Conservation (phyloP, 1,140 invertebrate species). For the Drosophila mauritiana region DNA sequence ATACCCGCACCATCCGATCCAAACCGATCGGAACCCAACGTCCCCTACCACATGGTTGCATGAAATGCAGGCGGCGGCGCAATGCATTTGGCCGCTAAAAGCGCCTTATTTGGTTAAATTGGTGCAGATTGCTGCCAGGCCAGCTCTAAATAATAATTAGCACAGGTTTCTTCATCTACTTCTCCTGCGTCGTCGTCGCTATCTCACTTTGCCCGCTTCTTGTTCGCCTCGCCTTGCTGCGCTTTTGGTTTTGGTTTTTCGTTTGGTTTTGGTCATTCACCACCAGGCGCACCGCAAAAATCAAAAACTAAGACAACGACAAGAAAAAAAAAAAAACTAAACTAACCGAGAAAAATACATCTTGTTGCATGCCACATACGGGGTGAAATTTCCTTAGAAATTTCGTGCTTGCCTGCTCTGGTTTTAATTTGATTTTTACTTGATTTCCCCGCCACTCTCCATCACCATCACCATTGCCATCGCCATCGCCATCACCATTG, state of each 20-base stretch:
- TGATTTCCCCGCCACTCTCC: conserved; percentile 41
- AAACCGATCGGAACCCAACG: conserved; percentile 23
- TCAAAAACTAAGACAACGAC: conserved; percentile 15
- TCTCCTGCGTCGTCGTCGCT: conserved; percentile 11
- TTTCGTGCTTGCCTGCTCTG: conserved; percentile 83
- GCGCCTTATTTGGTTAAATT: conserved; percentile 83
- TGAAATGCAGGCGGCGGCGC: conserved; percentile 43
- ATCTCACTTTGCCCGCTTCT: conserved; percentile 24
- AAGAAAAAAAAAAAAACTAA: conserved; percentile 9
- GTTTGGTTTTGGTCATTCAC: conserved; percentile 75
- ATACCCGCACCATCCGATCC: conserved; percentile 15
- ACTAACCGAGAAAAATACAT: conserved; percentile 32
- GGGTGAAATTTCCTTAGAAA: conserved; percentile 83
- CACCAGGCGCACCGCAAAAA: conserved; percentile 53
- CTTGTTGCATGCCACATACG: conserved; percentile 80
- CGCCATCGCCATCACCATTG: background rate
- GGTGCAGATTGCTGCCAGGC: conserved; percentile 78
- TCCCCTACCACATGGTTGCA: conserved; percentile 55
- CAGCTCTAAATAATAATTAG: conserved; percentile 84
- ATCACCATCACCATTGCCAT: background rate
- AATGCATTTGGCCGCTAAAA: conserved; percentile 79
- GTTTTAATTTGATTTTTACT: conserved; percentile 83
- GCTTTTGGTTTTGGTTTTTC: conserved; percentile 55
- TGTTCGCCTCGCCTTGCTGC: conserved; percentile 50
- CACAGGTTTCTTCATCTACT: conserved; percentile 69